Evolutionary conservation across 2,888 invertebrate species (phyloP), one percentile per base, ranked within the genome.

Genomic region (Gibbula magus): DNA sequence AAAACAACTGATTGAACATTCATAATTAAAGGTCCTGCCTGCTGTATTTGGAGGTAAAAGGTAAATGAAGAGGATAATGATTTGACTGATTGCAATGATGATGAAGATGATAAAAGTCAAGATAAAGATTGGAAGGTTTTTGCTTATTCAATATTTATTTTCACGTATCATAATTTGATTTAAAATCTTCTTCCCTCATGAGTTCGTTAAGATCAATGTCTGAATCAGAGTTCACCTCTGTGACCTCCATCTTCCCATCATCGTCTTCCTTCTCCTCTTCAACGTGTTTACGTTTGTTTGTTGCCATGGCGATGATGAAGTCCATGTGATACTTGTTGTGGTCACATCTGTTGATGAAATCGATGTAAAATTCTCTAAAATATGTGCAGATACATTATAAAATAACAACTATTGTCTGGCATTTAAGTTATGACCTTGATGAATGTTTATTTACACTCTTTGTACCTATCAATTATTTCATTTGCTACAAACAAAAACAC

Each of bases 241-340:
- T 56, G 13, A 70, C 78, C 20, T 81, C 81, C 51, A 81, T 78
- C 32, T 80, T 82, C 39, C 80, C 82, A 25, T 83, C 83, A 25
- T 79, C 79, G 3, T 81, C 84, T 2, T 81, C 83, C 7, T 54
- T 82, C 56, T 77, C 67, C 22, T 53, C 54, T n/a, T n/a, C n/a
- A 66, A 77, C 35, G 32, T 35, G 39, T 54, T 32, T 77, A 67
- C 39, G 56, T 70, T 45, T 81, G 76, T 91, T 91, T 79, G 87
- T 79, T 3, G 86, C 86, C 78, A 91, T 79, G 4, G 90, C 85
- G n/a, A 91, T 22, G 2, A 97, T 94, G 85, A 96, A 96, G 67
- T 94, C 94, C 84, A 97, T 94, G 0, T 96, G 96, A 91, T 96
- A 97, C 90, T 96, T 96, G 93, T 97, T 98, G 92, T 96, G 96